Conservation (phyloP, 2,113 vertebrate species). For the Ptychochromis oligacanthus region DNA sequence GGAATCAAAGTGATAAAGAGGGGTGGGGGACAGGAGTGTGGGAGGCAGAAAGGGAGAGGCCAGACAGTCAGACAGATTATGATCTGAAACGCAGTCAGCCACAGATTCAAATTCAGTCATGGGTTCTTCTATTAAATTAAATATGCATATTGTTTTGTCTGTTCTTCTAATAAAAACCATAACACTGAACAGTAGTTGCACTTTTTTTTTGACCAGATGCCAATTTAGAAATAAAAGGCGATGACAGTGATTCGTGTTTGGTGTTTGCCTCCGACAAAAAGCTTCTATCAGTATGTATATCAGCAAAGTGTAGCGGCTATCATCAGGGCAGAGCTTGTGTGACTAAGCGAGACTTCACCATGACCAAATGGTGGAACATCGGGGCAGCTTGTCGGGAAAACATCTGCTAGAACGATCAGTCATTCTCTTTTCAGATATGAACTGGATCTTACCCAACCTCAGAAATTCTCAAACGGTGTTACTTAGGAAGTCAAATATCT, state of each 20-base stretch:
- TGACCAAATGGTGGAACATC: slow-evolving; percentile 56
- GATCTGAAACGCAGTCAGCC: slow-evolving; percentile 23
- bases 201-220: slow-evolving; percentile 13
- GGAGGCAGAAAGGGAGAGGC: neutral
- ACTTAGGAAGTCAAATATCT: neutral
- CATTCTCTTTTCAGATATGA: slow-evolving; percentile 5
- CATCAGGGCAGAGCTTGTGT: slow-evolving; percentile 20
- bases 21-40: neutral
- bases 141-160: slow-evolving; percentile 21
- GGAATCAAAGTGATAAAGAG: neutral
- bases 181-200: slow-evolving; percentile 3
- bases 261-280: slow-evolving; percentile 37
- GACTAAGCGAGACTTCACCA: slow-evolving; percentile 23
- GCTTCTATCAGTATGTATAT: slow-evolving; percentile 23
- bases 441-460: neutral
- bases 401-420: slow-evolving; percentile 53
- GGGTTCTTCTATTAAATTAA: neutral
- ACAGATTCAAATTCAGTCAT: slow-evolving; percentile 9
- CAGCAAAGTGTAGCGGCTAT: neutral
- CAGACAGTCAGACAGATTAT: slow-evolving; percentile 45
- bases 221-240: slow-evolving; percentile 7
- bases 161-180: neutral
- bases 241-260: slow-evolving; percentile 18
- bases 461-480: neutral
- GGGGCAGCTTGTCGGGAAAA: slow-evolving; percentile 15